Conservation (phyloP, 2,888 invertebrate genomes). For the Xylota segnis region DNA sequence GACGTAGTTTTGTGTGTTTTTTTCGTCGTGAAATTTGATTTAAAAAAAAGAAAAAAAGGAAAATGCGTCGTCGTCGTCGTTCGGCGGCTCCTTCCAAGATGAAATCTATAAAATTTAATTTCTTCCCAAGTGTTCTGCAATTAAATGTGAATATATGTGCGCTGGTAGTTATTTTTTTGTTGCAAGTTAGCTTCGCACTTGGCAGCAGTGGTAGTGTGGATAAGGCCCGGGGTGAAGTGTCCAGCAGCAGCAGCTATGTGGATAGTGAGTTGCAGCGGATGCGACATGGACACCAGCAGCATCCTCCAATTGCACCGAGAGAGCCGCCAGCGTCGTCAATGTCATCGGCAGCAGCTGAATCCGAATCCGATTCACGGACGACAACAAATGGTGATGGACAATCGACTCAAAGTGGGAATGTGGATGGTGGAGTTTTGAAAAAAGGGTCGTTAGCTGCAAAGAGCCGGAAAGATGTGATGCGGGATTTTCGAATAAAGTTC, state of each 20-base stretch:
- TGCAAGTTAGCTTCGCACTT: conserved; percentile 44
- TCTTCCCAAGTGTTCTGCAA: conserved; percentile 27
- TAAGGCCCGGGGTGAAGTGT: conserved; percentile 39
- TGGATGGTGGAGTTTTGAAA: conserved; percentile 8
- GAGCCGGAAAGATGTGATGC: conserved; percentile 30
- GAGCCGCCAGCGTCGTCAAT: conserved; percentile 4
- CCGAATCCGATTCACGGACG: conserved; percentile 7
- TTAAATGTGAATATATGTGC: conserved; percentile 42
- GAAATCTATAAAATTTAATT: conserved; percentile 53
- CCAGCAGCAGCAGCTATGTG: conserved; percentile 50
- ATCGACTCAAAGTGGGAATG: conserved; percentile 20
- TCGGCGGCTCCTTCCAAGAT: conserved; percentile 54
- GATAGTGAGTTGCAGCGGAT: conserved; percentile 59
- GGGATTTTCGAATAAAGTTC: conserved; percentile 52
- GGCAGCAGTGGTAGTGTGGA: conserved; percentile 31
- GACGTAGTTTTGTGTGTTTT: neutral
- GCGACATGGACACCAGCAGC: conserved; percentile 44
- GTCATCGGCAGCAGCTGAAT: conserved; percentile 10
- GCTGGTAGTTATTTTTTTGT: conserved; percentile 49
- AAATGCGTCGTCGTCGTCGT: conserved; percentile 58
- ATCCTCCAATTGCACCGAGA: conserved; percentile 55
- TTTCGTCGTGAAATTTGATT: neutral
- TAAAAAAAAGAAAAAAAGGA: conserved; percentile 14
- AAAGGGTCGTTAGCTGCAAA: conserved; percentile 37
- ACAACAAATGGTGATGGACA: conserved; percentile 45